Base-by-base conservation (phyloP, 2,888 invertebrate genomes). In the Cheilosia soror region DNA sequence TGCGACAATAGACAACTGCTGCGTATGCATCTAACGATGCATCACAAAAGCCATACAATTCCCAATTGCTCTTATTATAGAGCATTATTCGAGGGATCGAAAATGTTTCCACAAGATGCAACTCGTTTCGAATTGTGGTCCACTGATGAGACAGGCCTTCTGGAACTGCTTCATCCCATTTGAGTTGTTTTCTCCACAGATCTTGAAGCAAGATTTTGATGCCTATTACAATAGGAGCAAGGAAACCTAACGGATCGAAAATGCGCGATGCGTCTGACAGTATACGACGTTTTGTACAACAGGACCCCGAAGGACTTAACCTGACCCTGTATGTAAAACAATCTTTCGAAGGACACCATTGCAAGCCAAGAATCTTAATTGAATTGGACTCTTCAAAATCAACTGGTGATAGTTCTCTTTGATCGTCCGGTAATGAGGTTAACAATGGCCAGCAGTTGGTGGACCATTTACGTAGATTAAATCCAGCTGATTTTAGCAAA, bases 131-230 rank as follows among this genome's bases (percentile, higher is more conserved):
- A 4, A 66, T 77, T 2, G 27, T 60, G 4, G 5, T 20, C 58
- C 71, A 82, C 5, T 47, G 58, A 33, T 55, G 6, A 29, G 66
- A 44, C 3, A 82, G 9, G 4, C 47, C 57, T 31, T 47, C 53
- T 4, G 83, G 82, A 27, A 85, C 29, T 53, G 65, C 62, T 13
- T 81, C 84, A 33, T 87, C 86, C 87, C 84, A 84, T 2, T 29
- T 15, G 1, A 87, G 4, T n/a, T 78, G 79, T 2, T 58, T 53
- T n/a, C 84, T 60, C 85, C 85, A 83, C 7, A 85, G 37, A 6
- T 87, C 73, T 29, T 87, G 81, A 15, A 84, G 11, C 11, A 11
- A 37, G 37, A 37, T 37, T 37, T 37, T 37, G 9, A 37, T 3
- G 1, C 11, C 37, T 3, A 37, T 37, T 37, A 37, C 37, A 11